These are phyloP conservation scores for Penaeus monodon DNA, from an alignment of 2,888 invertebrate species.

Conservation along the genomic window DNA sequence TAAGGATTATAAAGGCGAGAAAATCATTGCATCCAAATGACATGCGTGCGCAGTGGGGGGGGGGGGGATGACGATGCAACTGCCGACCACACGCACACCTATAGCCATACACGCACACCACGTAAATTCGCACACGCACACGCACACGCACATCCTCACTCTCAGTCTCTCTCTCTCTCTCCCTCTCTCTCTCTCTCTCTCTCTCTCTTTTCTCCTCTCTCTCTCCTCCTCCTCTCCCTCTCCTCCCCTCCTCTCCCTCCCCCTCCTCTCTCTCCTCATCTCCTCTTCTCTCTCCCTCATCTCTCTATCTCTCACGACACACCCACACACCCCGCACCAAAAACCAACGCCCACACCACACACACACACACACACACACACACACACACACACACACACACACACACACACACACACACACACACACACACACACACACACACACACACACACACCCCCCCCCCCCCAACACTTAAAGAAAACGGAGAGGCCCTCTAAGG, in stretches of 20 bases:
- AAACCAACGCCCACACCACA: not conserved
- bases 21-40: no score
- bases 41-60: no score
- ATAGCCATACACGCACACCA: not conserved
- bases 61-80: no score
- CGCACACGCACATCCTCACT: not conserved
- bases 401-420: not conserved
- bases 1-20: no score
- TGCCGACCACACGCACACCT: not conserved
- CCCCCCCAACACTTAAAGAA: no score
- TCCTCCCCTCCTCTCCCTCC: no score
- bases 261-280: not conserved
- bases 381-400: not conserved
- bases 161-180: not conserved
- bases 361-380: no score
- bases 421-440: constrained; percentile 6
- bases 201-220: no score
- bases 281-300: not conserved
- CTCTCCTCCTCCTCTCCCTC: no score
- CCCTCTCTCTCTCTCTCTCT: not conserved
- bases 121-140: not conserved
- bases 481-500: no score
- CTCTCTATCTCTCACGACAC: not conserved
- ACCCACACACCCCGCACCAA: not conserved
- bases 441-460: not conserved